A percentile compares a stretch with the other conserved stretches of the same genome.
These are phyloP conservation scores for Epiblema foenella DNA, from an alignment of 2,888 invertebrate genomes.

Conservation along the genomic window DNA sequence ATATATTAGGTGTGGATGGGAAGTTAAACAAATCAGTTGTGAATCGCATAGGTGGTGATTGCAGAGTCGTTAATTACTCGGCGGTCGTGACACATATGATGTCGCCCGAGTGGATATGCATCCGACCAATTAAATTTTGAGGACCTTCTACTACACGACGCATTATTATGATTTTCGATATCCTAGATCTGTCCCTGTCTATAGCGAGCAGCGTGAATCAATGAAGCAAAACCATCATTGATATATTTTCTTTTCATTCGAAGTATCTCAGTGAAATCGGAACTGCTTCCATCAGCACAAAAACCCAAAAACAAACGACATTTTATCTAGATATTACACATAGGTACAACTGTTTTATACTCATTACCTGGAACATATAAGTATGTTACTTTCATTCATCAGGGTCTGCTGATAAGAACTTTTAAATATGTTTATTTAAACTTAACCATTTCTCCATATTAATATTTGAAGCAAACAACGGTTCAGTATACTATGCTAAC, in stretches of 20 bases:
- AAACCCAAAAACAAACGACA: too few relatives aligned
- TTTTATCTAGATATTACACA: too few relatives aligned
- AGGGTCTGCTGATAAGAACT: too few relatives aligned
- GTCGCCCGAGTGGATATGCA: constrained; percentile 61
- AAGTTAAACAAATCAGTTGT: neutral
- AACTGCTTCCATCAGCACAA: too few relatives aligned
- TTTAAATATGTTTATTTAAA: too few relatives aligned
- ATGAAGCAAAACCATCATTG: constrained; percentile 7
- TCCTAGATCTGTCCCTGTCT: neutral
- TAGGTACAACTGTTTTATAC: too few relatives aligned
- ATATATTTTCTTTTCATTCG: neutral
- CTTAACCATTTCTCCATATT: too few relatives aligned
- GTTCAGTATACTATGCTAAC: too few relatives aligned
- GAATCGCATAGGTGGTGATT: constrained; percentile 49
- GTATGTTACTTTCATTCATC: too few relatives aligned
- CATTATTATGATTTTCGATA: constrained; percentile 4
- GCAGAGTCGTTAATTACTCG: constrained; percentile 72
- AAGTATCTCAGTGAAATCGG: neutral
- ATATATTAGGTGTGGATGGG: neutral
- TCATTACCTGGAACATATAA: too few relatives aligned
- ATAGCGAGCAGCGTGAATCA: neutral
- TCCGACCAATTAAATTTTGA: constrained; percentile 76
- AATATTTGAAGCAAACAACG: too few relatives aligned
- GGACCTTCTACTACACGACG: constrained; percentile 53
- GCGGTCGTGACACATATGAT: constrained; percentile 53